Conservation (phyloP, 2,888 invertebrate genomes). For the Camptogramma bilineatum region DNA sequence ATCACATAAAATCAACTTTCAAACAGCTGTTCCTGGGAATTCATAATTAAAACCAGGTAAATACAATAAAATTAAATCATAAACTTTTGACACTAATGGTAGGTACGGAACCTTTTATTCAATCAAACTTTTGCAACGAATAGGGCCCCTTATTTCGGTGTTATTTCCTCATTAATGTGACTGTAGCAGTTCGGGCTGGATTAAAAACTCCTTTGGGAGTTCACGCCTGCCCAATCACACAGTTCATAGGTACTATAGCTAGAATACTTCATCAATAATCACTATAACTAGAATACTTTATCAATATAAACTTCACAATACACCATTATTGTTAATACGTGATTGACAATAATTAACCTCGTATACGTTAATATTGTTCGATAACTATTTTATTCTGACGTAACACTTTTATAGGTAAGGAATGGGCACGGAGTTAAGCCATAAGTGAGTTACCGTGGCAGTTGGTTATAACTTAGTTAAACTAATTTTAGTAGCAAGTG, state of each 20-base stretch:
- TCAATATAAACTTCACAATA: no score
- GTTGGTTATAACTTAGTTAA: no score
- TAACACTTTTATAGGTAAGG: no score
- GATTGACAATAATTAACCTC: no score
- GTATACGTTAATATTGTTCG: no score
- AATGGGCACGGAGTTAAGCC: no score
- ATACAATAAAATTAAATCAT: conserved; percentile 72
- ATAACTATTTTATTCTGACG: no score
- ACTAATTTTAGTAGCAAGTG: no score
- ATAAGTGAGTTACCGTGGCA: no score
- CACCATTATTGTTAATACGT: no score
- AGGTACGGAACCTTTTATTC: conserved; percentile 77
- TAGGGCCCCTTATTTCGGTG: conserved; percentile 73
- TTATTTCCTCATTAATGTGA: conserved; percentile 81
- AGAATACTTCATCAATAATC: background rate
- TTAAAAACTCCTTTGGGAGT: conserved; percentile 78
- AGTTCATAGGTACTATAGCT: conserved; percentile 24
- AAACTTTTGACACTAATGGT: conserved; percentile 68
- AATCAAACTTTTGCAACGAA: conserved; percentile 78
- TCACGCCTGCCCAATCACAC: conserved; percentile 68
- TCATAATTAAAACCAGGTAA: conserved; percentile 45
- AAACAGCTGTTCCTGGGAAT: conserved; percentile 29
- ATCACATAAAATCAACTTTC: conserved; percentile 21
- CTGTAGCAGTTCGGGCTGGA: conserved; percentile 70
- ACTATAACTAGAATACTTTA: background rate